Conservation (phyloP, 35 echinoderm and acorn worm genomes). For the Lytechinus pictus region DNA sequence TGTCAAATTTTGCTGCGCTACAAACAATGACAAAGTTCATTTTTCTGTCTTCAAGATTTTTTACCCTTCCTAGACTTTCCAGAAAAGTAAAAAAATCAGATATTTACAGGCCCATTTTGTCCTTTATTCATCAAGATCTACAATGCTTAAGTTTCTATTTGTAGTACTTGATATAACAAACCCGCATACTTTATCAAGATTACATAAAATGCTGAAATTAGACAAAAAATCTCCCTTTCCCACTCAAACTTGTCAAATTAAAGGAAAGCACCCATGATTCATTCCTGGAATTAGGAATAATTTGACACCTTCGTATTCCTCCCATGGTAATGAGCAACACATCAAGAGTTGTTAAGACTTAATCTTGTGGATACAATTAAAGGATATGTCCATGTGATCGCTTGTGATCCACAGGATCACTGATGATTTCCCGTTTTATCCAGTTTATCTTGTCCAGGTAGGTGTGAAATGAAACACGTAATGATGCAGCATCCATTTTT, state of each 20-base stretch:
- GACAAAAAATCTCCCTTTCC: not conserved
- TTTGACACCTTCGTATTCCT: not conserved
- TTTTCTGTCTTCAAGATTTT: not conserved
- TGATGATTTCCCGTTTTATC: not conserved
- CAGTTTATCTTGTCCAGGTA: not conserved
- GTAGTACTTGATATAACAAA: not conserved
- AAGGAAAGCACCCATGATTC: not conserved
- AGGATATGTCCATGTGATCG: not conserved
- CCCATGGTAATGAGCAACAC: not conserved
- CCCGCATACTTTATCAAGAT: not conserved
- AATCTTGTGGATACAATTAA: not conserved
- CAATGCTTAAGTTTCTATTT: not conserved
- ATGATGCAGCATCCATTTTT: not conserved
- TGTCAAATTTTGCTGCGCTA: not conserved
- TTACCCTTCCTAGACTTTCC: too few relatives aligned
- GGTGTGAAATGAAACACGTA: not conserved
- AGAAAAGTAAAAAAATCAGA: not conserved
- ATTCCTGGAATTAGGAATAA: not conserved
- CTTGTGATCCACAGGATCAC: not conserved
- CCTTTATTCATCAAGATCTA: not conserved
- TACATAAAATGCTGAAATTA: not conserved
- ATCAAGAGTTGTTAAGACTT: not conserved
- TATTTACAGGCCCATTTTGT: not conserved
- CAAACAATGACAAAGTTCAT: not conserved
- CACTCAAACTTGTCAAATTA: not conserved